phyloP scores from a whole-genome alignment of 1,140 invertebrate genomes.

The Caenorhabditis tropicalis region DNA sequence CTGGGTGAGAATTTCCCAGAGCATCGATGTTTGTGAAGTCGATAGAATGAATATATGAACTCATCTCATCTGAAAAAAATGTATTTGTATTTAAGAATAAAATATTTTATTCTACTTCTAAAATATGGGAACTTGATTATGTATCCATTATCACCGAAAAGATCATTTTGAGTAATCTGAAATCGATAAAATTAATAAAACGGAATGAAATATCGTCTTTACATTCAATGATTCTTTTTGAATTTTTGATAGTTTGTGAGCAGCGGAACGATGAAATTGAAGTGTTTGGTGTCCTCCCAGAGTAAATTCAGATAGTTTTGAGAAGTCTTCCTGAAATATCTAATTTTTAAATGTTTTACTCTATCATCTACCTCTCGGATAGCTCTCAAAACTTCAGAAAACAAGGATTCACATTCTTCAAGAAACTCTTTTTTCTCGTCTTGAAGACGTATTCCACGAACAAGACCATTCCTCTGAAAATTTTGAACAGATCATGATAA shows the following conservation, averaged over 20 bases:
- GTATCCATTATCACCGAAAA: conserved; percentile 1
- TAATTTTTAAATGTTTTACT: not conserved
- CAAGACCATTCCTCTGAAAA: conserved; percentile 4
- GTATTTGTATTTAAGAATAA: not conserved
- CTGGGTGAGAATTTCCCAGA: not conserved
- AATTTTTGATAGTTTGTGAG: conserved; percentile 1
- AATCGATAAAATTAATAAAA: not conserved
- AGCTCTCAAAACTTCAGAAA: not conserved
- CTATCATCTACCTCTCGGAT: not conserved
- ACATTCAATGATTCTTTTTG: conserved; percentile 12
- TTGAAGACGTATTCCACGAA: not conserved
- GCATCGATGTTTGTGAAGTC: conserved; percentile 29
- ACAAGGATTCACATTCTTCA: not conserved
- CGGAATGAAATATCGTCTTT: not conserved
- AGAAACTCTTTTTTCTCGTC: not conserved
- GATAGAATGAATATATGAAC: not conserved
- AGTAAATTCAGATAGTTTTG: not conserved
- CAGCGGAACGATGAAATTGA: conserved; percentile 13
- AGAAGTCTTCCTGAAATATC: conserved; percentile 17
- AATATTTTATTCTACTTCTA: not conserved
- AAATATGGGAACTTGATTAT: not conserved
- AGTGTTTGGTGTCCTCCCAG: conserved; percentile 8
- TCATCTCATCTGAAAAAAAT: not conserved
- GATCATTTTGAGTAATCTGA: not conserved
- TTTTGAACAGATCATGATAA: not conserved